Percentiles rank a stretch among this genome's conserved stretches.
phyloP scores from a whole-genome alignment of 1,140 invertebrate species.

The Drosophila rufa region DNA sequence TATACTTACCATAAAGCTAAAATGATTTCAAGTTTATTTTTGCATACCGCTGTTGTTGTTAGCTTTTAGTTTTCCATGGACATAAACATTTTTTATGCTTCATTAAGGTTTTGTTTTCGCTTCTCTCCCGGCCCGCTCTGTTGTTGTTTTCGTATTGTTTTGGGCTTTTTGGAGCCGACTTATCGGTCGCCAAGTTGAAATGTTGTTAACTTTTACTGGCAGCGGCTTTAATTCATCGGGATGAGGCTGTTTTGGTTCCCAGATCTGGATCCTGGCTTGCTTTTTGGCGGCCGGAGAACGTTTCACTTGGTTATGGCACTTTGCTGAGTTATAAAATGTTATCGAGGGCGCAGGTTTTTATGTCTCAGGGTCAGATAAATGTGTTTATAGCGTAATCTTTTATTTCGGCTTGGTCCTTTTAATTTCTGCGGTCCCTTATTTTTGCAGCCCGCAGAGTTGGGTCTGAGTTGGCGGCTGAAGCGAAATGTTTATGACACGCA shows the following conservation, averaged over 20 bases:
- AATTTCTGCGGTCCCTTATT: slow-evolving; percentile 73
- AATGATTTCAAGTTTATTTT: slow-evolving; percentile 67
- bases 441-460: slow-evolving; percentile 11
- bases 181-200: slow-evolving; percentile 54
- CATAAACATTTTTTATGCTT: slow-evolving; percentile 74
- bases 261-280: slow-evolving; percentile 2
- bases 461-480: slow-evolving; percentile 5
- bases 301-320: slow-evolving; percentile 65
- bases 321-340: slow-evolving; percentile 78
- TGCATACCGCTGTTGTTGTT: slow-evolving; percentile 49
- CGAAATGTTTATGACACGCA: slow-evolving; percentile 70
- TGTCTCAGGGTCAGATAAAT: slow-evolving; percentile 77
- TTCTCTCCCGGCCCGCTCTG: neutral
- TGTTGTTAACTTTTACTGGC: slow-evolving; percentile 71
- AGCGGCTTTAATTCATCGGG: slow-evolving; percentile 75
- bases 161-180: slow-evolving; percentile 27
- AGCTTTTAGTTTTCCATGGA: slow-evolving; percentile 56
- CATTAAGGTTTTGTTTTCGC: slow-evolving; percentile 51
- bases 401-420: slow-evolving; percentile 57
- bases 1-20: slow-evolving; percentile 46
- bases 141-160: slow-evolving; percentile 31
- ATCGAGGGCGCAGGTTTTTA: slow-evolving; percentile 81
- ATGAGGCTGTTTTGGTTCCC: slow-evolving; percentile 12
- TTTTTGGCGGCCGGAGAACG: slow-evolving; percentile 19
- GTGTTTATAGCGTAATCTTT: slow-evolving; percentile 76